Evolutionary conservation across 2,888 invertebrate genomes (phyloP).

Genomic region (Thysanoteuthis rhombus): DNA sequence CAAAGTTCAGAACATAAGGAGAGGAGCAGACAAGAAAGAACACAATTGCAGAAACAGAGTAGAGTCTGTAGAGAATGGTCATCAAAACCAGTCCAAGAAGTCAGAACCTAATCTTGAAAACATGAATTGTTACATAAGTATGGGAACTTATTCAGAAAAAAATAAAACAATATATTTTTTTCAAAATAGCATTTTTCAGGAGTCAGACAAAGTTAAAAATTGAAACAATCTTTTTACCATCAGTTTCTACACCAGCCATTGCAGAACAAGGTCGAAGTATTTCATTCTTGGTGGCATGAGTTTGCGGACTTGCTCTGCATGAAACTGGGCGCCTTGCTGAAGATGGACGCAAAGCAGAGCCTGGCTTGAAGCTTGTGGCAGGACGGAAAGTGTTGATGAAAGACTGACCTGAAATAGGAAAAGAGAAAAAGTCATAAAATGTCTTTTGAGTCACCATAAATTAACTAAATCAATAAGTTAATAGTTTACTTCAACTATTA

Average conservation of each 20-base stretch:
- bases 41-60: no score
- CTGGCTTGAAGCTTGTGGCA: constrained; percentile 60
- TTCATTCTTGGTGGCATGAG: background rate
- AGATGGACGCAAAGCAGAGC: constrained; percentile 57
- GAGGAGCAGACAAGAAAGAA: no score
- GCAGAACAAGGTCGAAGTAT: background rate
- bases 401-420: constrained; percentile 31
- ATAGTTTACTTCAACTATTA: background rate
- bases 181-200: no score
- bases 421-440: background rate
- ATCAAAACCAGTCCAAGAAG: no score
- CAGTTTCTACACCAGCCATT: background rate
- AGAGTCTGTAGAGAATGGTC: no score
- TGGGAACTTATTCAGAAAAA: no score
- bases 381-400: constrained; percentile 53
- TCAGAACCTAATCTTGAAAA: background rate
- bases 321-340: constrained; percentile 41
- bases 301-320: background rate
- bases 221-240: background rate
- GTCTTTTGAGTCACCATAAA: no score
- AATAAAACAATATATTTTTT: no score
- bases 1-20: no score
- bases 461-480: background rate
- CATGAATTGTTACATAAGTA: no score
- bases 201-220: no score